A percentile compares a stretch with the other conserved stretches of the same genome.
These are phyloP conservation scores for Tetrax tetrax DNA, from an alignment of 2,113 vertebrate genomes.

Conservation along the genomic window DNA sequence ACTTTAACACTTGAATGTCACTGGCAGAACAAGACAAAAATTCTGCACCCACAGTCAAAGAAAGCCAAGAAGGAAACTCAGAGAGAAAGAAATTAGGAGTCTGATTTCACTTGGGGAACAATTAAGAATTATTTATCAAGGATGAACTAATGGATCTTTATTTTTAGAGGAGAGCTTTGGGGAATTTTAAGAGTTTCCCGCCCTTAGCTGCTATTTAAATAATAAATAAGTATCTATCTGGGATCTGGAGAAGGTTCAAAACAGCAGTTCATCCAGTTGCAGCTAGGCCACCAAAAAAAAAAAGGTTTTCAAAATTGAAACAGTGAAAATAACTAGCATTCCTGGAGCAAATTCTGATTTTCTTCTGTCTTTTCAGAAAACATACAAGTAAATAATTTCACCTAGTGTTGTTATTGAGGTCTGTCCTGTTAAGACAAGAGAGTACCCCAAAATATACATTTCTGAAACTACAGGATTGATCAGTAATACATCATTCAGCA, in stretches of 20 bases:
- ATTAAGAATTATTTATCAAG: background rate
- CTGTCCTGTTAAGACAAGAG: background rate
- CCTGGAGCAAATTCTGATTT: background rate
- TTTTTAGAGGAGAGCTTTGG: constrained; percentile 34
- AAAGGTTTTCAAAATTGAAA: background rate
- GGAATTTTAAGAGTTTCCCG: constrained; percentile 35
- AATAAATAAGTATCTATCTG: constrained; percentile 4
- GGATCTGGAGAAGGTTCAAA: background rate
- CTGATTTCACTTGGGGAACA: constrained; percentile 20
- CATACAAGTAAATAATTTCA: background rate
- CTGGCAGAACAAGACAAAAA: background rate
- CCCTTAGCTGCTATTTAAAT: constrained; percentile 19
- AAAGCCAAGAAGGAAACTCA: background rate
- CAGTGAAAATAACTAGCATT: background rate
- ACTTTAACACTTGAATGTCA: constrained; percentile 9
- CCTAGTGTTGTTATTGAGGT: background rate
- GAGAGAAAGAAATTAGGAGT: background rate
- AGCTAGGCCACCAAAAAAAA: background rate
- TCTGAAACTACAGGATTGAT: background rate
- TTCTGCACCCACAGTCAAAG: background rate
- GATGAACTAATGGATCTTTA: constrained; percentile 36
- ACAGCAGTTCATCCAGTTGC: background rate
- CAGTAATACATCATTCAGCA: background rate
- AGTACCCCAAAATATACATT: background rate
- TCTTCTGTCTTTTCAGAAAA: background rate